phyloP scores from a whole-genome alignment of 2,113 vertebrate genomes.

The Plotosus lineatus region DNA sequence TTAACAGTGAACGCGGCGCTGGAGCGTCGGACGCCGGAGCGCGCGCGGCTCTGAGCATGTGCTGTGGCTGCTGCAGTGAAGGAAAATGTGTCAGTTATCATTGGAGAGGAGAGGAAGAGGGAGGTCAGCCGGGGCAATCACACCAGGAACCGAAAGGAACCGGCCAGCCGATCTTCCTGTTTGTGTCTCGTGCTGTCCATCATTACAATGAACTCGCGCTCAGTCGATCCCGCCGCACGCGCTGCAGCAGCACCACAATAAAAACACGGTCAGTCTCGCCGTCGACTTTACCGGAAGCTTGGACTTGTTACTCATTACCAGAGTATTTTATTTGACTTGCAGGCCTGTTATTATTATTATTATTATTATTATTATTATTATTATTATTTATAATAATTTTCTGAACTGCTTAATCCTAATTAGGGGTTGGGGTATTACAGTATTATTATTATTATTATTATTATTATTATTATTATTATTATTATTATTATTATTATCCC shows the following conservation, averaged over 20 bases:
- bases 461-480: constrained; percentile 1
- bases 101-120: constrained; percentile 51
- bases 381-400: not conserved
- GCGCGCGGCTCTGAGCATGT: constrained; percentile 63
- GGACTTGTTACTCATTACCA: not conserved
- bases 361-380: not conserved
- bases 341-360: not conserved
- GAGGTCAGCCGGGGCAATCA: constrained; percentile 33
- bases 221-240: not conserved
- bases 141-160: constrained; percentile 45
- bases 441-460: not conserved
- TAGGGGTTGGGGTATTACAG: too few relatives aligned
- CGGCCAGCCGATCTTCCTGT: not conserved
- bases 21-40: constrained; percentile 31
- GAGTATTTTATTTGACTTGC: not conserved
- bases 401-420: too few relatives aligned
- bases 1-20: constrained; percentile 59
- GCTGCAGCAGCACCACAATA: constrained; percentile 22
- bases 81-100: constrained; percentile 72
- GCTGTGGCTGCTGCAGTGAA: constrained; percentile 70
- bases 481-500: not conserved
- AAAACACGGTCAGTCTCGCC: constrained; percentile 47
- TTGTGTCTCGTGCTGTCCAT: not conserved
- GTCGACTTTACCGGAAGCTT: not conserved
- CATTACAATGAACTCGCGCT: constrained; percentile 31